These are phyloP conservation scores for Elephantulus edwardii DNA, from an alignment of 2,113 vertebrate genomes.

Conservation along the genomic window DNA sequence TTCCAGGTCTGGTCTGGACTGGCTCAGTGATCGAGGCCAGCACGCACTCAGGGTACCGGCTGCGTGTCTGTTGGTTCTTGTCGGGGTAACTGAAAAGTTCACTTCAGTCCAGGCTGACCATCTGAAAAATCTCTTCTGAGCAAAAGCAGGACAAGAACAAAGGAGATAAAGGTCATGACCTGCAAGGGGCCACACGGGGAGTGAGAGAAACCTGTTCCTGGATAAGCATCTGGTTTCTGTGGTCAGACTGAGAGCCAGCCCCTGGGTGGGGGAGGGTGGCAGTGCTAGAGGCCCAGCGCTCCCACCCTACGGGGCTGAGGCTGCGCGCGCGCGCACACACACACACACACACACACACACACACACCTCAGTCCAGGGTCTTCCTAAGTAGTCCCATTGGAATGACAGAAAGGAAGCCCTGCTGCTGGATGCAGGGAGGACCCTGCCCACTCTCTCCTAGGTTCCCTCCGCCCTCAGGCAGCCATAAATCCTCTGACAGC, in stretches of 20 bases:
- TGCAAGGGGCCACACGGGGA: not conserved
- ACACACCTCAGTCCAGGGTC: too few relatives aligned
- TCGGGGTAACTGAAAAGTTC: not conserved
- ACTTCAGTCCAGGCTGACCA: not conserved
- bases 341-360: too few relatives aligned
- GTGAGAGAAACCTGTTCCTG: not conserved
- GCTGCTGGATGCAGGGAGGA: rapidly evolving
- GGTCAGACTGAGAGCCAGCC: not conserved
- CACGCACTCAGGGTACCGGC: not conserved
- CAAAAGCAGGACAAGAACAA: not conserved
- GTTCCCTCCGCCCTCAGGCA: not conserved
- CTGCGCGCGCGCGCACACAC: too few relatives aligned
- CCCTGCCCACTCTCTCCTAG: rapidly evolving
- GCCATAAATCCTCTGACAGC: not conserved
- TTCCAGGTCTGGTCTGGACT: not conserved
- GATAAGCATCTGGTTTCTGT: slow-evolving; percentile 1
- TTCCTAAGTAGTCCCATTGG: rapidly evolving
- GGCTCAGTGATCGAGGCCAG: not conserved
- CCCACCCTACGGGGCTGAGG: not conserved
- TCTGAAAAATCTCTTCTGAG: not conserved
- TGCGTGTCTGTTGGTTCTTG: not conserved
- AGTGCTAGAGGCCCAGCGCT: rapidly evolving
- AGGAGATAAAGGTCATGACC: not conserved
- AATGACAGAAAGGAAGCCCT: rapidly evolving
- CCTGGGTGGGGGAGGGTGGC: not conserved